These are phyloP conservation scores for Euspilapteryx auroguttella DNA, from an alignment of 2,888 invertebrate genomes.

Conservation along the genomic window DNA sequence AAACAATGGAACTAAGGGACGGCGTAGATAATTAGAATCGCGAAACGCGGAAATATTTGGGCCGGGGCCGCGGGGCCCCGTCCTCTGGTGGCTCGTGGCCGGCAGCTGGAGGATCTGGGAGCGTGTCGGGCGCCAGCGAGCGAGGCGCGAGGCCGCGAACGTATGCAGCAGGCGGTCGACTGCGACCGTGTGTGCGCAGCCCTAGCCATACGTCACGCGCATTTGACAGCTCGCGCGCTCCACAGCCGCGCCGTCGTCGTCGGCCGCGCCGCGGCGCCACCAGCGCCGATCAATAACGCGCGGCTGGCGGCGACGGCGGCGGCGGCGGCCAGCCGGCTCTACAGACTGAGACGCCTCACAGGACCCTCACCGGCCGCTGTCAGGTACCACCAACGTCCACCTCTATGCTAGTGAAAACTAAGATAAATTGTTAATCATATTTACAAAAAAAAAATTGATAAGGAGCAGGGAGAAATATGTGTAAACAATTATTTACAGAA, in stretches of 20 bases:
- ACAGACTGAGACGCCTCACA: slow-evolving; percentile 19
- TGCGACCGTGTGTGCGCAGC: slow-evolving; percentile 8
- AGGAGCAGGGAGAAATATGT: no score
- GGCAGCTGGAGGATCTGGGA: slow-evolving; percentile 13
- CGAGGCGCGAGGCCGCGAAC: slow-evolving; percentile 19
- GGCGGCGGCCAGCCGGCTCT: slow-evolving; percentile 10
- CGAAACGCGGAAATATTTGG: no score
- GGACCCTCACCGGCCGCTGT: no score
- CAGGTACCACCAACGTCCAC: no score
- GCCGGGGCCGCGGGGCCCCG: slow-evolving; percentile 30
- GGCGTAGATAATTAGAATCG: no score
- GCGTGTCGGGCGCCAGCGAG: slow-evolving; percentile 21
- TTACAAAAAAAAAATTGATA: no score
- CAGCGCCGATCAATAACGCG: slow-evolving; percentile 8
- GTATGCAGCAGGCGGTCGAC: slow-evolving; percentile 36
- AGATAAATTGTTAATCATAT: no score
- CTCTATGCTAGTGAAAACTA: no score
- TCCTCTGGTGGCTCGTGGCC: slow-evolving; percentile 10
- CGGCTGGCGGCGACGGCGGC: slow-evolving; percentile 8
- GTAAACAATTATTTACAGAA: no score
- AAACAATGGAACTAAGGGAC: no score
- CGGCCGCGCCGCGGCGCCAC: slow-evolving; percentile 8
- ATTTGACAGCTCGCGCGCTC: slow-evolving; percentile 39
- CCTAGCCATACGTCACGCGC: slow-evolving; percentile 35
- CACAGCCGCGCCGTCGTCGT: slow-evolving; percentile 13